Conservation (phyloP, 2,888 invertebrate genomes). For the Lithophane semibrunnea region DNA sequence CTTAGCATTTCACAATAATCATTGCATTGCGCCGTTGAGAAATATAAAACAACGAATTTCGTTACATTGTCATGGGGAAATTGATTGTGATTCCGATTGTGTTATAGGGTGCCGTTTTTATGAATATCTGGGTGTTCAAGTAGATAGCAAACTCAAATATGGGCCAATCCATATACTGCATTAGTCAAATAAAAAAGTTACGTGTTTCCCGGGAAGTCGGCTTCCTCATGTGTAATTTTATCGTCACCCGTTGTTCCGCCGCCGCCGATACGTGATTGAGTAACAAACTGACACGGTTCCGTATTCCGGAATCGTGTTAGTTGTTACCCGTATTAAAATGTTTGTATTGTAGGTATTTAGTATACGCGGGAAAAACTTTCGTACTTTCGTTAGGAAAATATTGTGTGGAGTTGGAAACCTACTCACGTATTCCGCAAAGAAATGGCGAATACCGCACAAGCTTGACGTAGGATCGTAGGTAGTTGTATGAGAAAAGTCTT, state of each 20-base stretch:
- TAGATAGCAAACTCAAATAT: not conserved
- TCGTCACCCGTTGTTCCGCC: slow-evolving; percentile 36
- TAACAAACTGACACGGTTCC: slow-evolving; percentile 32
- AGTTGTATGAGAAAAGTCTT: not conserved
- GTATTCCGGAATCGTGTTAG: not conserved
- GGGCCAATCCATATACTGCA: not conserved
- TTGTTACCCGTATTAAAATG: slow-evolving; percentile 5
- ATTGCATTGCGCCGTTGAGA: no score
- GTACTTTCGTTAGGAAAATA: no score
- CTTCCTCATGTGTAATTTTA: slow-evolving; percentile 51
- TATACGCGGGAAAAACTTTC: not conserved
- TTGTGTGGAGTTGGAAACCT: not conserved
- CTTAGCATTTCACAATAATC: no score
- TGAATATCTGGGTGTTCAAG: not conserved
- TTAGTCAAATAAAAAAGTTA: slow-evolving; percentile 35
- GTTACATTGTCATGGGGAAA: not conserved
- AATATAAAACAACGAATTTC: not conserved
- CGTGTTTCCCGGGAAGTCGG: slow-evolving; percentile 48
- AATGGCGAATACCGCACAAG: not conserved
- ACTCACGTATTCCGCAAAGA: not conserved
- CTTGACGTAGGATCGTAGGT: no score
- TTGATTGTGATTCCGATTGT: not conserved
- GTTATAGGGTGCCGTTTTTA: not conserved
- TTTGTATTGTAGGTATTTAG: not conserved
- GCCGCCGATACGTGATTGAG: slow-evolving; percentile 23